A percentile compares a stretch with the other conserved stretches of the same genome.
phyloP scores from a whole-genome alignment of 2,113 vertebrate species.

The Crypturellus undulatus region DNA sequence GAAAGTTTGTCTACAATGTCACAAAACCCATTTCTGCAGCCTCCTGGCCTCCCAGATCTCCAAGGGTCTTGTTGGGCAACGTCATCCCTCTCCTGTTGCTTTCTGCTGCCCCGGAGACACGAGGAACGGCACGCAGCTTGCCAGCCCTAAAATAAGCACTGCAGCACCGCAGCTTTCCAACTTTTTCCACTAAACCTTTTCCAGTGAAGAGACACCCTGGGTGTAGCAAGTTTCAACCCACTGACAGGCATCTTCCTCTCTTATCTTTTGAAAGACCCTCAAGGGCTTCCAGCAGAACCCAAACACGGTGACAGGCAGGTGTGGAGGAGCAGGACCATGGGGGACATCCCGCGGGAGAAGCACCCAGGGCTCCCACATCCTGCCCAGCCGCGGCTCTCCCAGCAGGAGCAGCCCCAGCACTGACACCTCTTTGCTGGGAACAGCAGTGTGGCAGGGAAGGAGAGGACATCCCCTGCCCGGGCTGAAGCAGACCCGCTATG shows the following conservation, averaged over 20 bases:
- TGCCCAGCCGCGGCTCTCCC: accelerated
- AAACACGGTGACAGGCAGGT: not conserved
- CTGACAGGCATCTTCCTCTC: not conserved
- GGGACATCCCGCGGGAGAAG: accelerated
- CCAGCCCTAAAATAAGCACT: not conserved
- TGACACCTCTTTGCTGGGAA: accelerated
- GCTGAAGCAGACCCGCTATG: not conserved
- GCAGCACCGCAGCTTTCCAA: not conserved
- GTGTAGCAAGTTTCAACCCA: not conserved
- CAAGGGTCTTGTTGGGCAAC: not conserved
- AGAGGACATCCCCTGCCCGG: accelerated
- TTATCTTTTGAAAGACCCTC: not conserved
- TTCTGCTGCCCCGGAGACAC: not conserved
- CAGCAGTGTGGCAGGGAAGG: accelerated
- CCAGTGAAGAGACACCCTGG: not conserved
- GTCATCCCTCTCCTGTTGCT: not conserved
- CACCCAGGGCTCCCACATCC: accelerated
- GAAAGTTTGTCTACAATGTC: not conserved
- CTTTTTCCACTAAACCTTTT: not conserved
- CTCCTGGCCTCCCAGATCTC: not conserved
- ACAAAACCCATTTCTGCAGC: not conserved
- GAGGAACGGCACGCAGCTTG: not conserved
- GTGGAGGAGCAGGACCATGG: accelerated
- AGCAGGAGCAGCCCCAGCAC: not conserved
- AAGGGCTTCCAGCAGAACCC: not conserved